Evolutionary conservation across 2,797 vertebrate species (phyloP), one percentile per base, ranked within the genome.

Genomic region (Microtus agrestis): DNA sequence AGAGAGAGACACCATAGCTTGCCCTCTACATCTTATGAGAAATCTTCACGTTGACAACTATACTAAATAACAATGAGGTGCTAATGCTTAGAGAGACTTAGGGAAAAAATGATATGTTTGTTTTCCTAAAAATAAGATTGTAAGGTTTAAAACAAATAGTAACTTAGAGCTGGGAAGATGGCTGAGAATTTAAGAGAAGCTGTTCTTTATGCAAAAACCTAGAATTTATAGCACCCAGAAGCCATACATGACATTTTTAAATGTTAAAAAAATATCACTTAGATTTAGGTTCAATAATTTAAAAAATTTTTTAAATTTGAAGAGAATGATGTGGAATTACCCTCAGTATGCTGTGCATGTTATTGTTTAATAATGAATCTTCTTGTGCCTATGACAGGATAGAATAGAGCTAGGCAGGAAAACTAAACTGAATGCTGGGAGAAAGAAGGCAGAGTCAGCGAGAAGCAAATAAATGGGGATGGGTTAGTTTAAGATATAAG

Each of bases 91-190:
- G 6, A 34, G 43, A 93, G 9, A 31, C n/a, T 40, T 37, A 76
- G 76, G n/a, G 74, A 43, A 93, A 73, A 69, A n/a, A 54, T 6
- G 34, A 27, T 15, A 74, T 37, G 31, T 6, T 78, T 48, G 4
- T 65, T 79, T 48, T 90, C 40, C 17, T 69, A 92, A 84, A 95
- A 88, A 77, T 74, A 15, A 91, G 11, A 63, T 37, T 82, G 46
- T 77, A 12, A 76, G 25, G 17, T 80, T 84, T 5, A 87, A 40
- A 13, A 31, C 4, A 59, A 79, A 48, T 46, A 65, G 17, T 48
- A 21, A 65, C 29, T 63, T 23, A 31, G 27, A 37, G 40, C 29
- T 67, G 59, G 5, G 2, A 14, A 31, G 9, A 19, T 43, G 56
- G 4, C 59, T 63, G 2, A 82, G 25, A 15, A 63, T 43, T 43